Base-by-base conservation (phyloP, 2,888 invertebrate genomes). In the Cryptus armator region DNA sequence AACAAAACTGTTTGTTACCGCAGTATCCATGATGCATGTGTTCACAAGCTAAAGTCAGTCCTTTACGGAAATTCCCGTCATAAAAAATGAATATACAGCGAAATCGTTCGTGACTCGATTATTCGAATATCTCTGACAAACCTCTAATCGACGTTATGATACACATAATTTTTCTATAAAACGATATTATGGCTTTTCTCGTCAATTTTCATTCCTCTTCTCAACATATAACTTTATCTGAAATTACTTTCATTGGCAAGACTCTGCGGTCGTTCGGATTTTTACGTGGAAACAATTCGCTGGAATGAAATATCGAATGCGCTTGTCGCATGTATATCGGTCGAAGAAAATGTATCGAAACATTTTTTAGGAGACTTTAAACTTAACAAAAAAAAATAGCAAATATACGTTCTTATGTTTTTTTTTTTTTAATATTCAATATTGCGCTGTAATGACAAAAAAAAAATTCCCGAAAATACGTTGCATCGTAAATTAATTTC, bases 1-100 rank as follows among this genome's bases (percentile, higher is more conserved):
- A 74, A 88, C 86, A 87, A 86, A 88, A 88, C 86, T 87, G 78
- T 81, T 59, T n/a, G 62, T 62, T 32, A 74, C 32, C 64, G 37
- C 64, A 16, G 32, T 32, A 64, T 75, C 75, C 19, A 64, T 16
- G 46, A 62, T 12, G 29, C 32, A 12, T 62, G 29, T 16, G 66
- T 43, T 46, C 43, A 70, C 51, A 53, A 51, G 44, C 29, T 62
- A 37, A 37, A 37, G 37, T 9, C 37, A 5, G 37, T 48, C 53
- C 43, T 19, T 46, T 29, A 70, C 32, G 56, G 29, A 29, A 32
- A 32, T 29, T 14, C n/a, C 2, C 0, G 24, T 24, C 12, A 14
- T 12, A n/a, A 32, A 2, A 29, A 32, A 32, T 0, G 6, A 62
- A 32, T 29, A 32, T 14, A 24, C 29, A 5, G 6, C 12, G 24